A percentile compares a stretch with the other conserved stretches of the same genome.
Evolutionary conservation across 2,797 vertebrate genomes (phyloP).

Genomic region (Ficedula albicollis): DNA sequence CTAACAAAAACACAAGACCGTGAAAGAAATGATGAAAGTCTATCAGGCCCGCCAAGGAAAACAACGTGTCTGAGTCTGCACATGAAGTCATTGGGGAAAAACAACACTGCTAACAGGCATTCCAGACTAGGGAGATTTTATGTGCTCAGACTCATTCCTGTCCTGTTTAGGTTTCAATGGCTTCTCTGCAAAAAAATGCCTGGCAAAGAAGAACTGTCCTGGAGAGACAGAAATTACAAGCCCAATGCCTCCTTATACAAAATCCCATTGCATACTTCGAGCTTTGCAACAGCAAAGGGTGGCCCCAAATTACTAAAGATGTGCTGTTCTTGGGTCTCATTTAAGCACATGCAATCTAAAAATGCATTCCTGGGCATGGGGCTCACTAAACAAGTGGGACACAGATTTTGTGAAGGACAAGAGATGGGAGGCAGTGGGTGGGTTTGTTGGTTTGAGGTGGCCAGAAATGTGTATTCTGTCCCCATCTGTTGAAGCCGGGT

Average conservation of each 20-base stretch:
- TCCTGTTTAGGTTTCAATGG: neutral
- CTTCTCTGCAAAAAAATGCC: neutral
- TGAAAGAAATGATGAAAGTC: neutral
- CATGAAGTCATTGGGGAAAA: neutral
- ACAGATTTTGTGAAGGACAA: neutral
- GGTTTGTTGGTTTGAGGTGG: no score
- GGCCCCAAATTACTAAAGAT: no score
- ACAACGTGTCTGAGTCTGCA: neutral
- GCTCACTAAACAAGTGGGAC: neutral
- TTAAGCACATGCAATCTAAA: no score
- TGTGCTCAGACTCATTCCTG: neutral
- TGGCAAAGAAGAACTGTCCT: neutral
- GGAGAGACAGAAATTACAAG: neutral
- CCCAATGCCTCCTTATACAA: neutral
- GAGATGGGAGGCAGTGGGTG: rapidly evolving
- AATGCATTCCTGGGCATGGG: neutral
- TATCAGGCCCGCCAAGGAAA: neutral
- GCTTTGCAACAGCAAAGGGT: neutral
- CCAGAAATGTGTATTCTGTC: no score
- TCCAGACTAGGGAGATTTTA: neutral
- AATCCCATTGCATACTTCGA: neutral
- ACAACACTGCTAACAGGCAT: neutral
- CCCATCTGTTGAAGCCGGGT: no score
- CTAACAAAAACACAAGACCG: neutral
- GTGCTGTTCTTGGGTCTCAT: no score